A percentile compares a stretch with the other conserved stretches of the same genome.
Evolutionary conservation across 2,888 invertebrate species (phyloP).

Genomic region (Linyphia triangularis): DNA sequence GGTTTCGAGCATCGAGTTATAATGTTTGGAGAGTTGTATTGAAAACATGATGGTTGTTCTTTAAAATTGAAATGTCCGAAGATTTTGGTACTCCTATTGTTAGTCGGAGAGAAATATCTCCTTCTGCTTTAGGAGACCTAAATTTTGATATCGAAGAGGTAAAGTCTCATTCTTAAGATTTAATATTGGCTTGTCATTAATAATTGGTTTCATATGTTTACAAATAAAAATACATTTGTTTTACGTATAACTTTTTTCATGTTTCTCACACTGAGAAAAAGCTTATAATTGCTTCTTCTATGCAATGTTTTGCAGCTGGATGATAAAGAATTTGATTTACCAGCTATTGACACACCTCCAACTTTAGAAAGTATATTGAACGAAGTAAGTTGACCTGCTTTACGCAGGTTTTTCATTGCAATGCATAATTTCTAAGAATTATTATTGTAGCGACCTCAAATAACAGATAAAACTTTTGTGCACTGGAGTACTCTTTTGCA

Average conservation of each 20-base stretch:
- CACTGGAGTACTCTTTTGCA: too few relatives aligned
- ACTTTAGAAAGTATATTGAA: slow-evolving; percentile 90
- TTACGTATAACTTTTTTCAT: too few relatives aligned
- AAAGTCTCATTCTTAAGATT: background rate
- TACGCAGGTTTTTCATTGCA: too few relatives aligned
- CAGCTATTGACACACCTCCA: slow-evolving; percentile 87
- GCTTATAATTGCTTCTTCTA: background rate
- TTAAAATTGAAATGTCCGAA: slow-evolving; percentile 57
- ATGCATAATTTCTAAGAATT: too few relatives aligned
- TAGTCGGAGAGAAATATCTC: slow-evolving; percentile 48
- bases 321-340: slow-evolving; percentile 89
- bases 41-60: background rate
- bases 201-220: background rate
- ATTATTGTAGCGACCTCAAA: too few relatives aligned
- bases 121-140: slow-evolving; percentile 53
- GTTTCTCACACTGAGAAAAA: too few relatives aligned
- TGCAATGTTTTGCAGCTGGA: slow-evolving; percentile 83
- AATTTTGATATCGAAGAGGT: slow-evolving; percentile 74
- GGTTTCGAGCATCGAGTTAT: background rate
- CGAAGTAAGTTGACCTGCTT: slow-evolving; percentile 83
- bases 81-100: slow-evolving; percentile 59
- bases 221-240: too few relatives aligned
- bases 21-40: background rate
- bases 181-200: background rate
- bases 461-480: too few relatives aligned